A percentile compares a stretch with the other conserved stretches of the same genome.
Conservation (phyloP, 2,888 invertebrate species). For the Rhimphoctona megacephalus region DNA sequence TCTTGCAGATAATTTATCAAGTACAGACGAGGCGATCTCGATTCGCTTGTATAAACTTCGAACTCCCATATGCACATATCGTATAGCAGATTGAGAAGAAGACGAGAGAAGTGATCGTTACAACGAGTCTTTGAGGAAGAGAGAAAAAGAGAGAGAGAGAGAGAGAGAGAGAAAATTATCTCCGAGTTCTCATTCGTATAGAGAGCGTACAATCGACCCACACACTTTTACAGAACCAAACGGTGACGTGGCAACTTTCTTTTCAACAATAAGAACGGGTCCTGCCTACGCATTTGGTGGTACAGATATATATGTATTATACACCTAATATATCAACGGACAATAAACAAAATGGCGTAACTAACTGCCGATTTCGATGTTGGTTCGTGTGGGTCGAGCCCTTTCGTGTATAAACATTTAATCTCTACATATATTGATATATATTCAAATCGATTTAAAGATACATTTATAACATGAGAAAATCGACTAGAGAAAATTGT, state of each 20-base stretch:
- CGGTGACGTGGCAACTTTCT: conserved; percentile 72
- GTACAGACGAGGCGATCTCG: conserved; percentile 35
- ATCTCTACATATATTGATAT: background rate
- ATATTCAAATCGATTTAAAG: background rate
- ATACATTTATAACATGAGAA: background rate
- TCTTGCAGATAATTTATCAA: conserved; percentile 57
- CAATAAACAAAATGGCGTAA: conserved; percentile 35
- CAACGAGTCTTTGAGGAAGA: background rate
- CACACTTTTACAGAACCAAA: conserved; percentile 56
- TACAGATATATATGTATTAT: conserved; percentile 3
- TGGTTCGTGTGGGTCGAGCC: conserved; percentile 19
- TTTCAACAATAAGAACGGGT: conserved; percentile 72
- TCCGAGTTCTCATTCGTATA: conserved; percentile 9
- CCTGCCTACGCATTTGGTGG: conserved; percentile 66
- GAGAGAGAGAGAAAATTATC: conserved; percentile 50
- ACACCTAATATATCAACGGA: background rate
- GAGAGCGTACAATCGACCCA: conserved; percentile 58
- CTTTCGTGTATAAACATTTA: background rate
- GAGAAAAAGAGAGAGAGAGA: conserved; percentile 28
- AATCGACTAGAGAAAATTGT: background rate
- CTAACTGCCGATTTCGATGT: background rate
- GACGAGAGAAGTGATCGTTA: conserved; percentile 9
- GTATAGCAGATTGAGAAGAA: conserved; percentile 45
- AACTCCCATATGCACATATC: conserved; percentile 34
- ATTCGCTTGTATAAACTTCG: conserved; percentile 16